Evolutionary conservation across 2,797 vertebrate species (phyloP), one percentile per base, ranked within the genome.

Genomic region (Calcarius lapponicus): DNA sequence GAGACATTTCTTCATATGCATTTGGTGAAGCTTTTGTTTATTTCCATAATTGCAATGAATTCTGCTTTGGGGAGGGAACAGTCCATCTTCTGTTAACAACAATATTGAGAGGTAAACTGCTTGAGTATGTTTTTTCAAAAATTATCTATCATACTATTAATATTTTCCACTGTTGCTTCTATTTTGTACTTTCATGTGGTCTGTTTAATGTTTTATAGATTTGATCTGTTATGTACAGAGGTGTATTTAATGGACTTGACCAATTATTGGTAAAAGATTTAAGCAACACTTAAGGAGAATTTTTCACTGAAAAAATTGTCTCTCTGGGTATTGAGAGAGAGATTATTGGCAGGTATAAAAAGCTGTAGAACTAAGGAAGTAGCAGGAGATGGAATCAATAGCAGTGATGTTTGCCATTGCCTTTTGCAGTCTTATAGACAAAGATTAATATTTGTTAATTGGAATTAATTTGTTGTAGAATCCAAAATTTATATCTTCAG

Each of bases 391-490:
- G 32, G 36, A 21, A 88, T 91, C 87, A 67, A 70, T 76, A 92
- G 31, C 71, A 66, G 32, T 78, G 34, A 54, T 74, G 31, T 40
- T 82, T 79, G 34, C 58, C 34, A 29, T 78, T 67, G 51, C 45
- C 45, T 95, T 96, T 92, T 91, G 76, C 13, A 65, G 54, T 86
- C 78, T 80, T 54, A 31, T 43, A 91, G 78, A 40, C 25, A 85
- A 75, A 84, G 43, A 62, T 88, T 86, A 53, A 1, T 56, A 50
- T 92, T 96, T 58, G 1, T 58, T 67, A 56, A 13, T 75, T 93
- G 5, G 47, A 95, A 89, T 60, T 78, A 85, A 83, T 94, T 90
- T 90, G 17, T 86, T 95, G 61, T 83, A 75, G 76, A 67, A 86
- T 66, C 71, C 70, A 86, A 92, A 96, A 57, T 88, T 43, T 69